These are phyloP conservation scores for Neocrepidodera transversa DNA, from an alignment of 2,888 invertebrate species.

Conservation along the genomic window DNA sequence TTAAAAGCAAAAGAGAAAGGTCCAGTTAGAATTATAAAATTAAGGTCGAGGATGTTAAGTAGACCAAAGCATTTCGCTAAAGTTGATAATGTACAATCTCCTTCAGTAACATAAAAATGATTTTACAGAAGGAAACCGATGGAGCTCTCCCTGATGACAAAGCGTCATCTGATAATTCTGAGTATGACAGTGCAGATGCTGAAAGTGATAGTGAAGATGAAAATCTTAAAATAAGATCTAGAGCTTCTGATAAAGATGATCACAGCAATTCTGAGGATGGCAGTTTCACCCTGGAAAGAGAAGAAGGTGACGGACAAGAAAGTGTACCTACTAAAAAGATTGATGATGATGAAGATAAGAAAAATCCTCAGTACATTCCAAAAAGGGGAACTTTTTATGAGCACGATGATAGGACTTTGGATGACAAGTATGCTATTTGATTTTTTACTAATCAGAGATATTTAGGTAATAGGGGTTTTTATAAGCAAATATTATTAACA, in stretches of 20 bases:
- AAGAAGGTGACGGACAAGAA: constrained; percentile 78
- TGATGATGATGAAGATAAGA: constrained; percentile 92
- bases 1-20: constrained; percentile 42
- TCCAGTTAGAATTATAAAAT: constrained; percentile 38
- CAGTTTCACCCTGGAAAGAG: constrained; percentile 68
- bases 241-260: constrained; percentile 44
- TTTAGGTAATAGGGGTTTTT: too few species aligned
- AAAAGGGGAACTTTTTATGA: constrained; percentile 96
- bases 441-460: too few species aligned
- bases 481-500: too few species aligned
- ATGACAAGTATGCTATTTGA: constrained; percentile 71
- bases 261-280: constrained; percentile 65
- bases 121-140: constrained; percentile 50
- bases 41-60: constrained; percentile 55
- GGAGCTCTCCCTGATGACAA: constrained; percentile 43
- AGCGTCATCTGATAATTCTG: constrained; percentile 53
- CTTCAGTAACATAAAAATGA: constrained; percentile 36
- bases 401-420: constrained; percentile 89
- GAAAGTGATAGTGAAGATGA: constrained; percentile 50
- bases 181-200: constrained; percentile 57
- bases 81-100: constrained; percentile 1
- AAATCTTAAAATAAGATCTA: constrained; percentile 43
- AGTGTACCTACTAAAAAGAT: constrained; percentile 68
- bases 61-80: constrained; percentile 49
- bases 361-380: constrained; percentile 97